Percentiles rank a stretch among this genome's conserved stretches.
Conservation (phyloP, 1,140 invertebrate species). For the Alviniconcha marisindica region DNA sequence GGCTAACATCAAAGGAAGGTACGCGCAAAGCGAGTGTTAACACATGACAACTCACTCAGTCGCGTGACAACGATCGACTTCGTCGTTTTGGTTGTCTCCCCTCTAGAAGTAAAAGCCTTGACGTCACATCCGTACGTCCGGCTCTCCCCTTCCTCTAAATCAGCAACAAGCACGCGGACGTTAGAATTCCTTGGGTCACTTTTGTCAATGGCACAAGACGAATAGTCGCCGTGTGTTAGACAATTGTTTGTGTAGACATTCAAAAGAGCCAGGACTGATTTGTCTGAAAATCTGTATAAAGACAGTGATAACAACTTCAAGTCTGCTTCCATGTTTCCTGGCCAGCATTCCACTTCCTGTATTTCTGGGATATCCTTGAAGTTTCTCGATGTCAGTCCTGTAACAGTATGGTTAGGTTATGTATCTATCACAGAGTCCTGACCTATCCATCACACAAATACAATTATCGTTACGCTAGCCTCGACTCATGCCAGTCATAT, state of each 20-base stretch:
- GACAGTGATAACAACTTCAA: constrained; percentile 15
- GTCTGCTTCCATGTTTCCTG: constrained; percentile 2
- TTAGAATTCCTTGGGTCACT: neutral
- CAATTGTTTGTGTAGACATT: constrained; percentile 15
- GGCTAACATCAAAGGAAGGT: too few relatives aligned
- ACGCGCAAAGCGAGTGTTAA: too few relatives aligned
- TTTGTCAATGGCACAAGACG: constrained; percentile 11
- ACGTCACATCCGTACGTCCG: constrained; percentile 32
- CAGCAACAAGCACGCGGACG: constrained; percentile 23
- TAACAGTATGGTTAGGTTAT: too few relatives aligned
- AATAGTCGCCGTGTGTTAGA: constrained; percentile 23
- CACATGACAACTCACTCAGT: constrained; percentile 1
- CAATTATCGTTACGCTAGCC: too few relatives aligned
- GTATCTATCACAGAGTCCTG: too few relatives aligned
- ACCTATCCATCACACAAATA: too few relatives aligned
- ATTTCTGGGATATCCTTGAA: neutral
- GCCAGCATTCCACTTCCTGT: constrained; percentile 23
- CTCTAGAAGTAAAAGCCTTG: neutral
- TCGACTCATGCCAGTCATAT: too few relatives aligned
- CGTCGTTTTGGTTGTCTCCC: neutral
- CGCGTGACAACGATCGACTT: neutral
- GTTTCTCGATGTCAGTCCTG: constrained; percentile 8
- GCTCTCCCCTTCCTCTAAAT: constrained; percentile 25
- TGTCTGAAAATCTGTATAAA: neutral
- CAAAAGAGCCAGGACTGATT: neutral